Percentiles rank a stretch among this genome's conserved stretches.
Evolutionary conservation across 2,113 vertebrate species (phyloP).

Genomic region (Eolophus roseicapilla): DNA sequence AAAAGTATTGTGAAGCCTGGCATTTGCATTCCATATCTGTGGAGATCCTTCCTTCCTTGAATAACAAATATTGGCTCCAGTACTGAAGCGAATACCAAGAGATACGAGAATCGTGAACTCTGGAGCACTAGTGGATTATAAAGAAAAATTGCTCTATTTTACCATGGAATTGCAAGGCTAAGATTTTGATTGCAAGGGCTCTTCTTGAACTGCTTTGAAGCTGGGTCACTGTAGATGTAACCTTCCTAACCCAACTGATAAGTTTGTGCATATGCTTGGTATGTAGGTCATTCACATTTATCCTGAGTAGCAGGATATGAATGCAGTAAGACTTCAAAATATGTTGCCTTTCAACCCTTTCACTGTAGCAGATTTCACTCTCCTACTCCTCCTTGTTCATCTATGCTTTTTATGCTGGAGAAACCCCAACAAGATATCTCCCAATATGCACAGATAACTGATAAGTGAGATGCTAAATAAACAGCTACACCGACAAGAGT

Average conservation of each 20-base stretch:
- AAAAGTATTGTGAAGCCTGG: neutral
- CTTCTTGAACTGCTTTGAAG: neutral
- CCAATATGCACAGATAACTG: neutral
- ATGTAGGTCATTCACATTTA: conserved; percentile 8
- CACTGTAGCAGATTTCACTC: neutral
- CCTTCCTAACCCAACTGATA: conserved; percentile 21
- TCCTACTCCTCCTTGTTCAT: neutral
- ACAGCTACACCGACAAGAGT: neutral
- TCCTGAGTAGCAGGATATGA: neutral
- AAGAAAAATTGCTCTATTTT: neutral
- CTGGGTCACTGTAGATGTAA: neutral
- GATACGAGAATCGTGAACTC: neutral
- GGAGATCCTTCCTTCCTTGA: neutral
- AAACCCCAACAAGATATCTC: rapidly evolving
- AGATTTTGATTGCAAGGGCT: neutral
- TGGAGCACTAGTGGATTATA: neutral
- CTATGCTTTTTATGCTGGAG: neutral
- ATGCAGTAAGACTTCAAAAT: neutral
- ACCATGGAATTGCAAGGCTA: neutral
- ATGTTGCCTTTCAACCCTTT: neutral
- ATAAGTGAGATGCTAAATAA: neutral
- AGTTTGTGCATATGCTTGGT: neutral
- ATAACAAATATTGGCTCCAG: neutral
- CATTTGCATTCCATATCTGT: neutral
- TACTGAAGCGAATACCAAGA: neutral